A percentile compares a stretch with the other conserved stretches of the same genome.
Conservation (phyloP, 2,113 vertebrate species). For the Genyomyrus donnyi region DNA sequence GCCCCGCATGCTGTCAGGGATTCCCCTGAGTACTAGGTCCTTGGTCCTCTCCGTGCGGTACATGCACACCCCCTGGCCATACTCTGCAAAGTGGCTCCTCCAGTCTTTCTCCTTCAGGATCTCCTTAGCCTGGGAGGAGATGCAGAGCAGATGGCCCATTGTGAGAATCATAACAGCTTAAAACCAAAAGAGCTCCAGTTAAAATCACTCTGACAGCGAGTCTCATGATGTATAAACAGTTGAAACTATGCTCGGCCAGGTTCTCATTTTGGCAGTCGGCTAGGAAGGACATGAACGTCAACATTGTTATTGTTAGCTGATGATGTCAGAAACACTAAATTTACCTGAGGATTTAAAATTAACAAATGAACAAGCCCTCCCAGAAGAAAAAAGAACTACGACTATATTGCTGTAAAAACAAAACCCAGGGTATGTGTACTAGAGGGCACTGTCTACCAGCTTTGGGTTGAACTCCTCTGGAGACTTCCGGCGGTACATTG, state of each 20-base stretch:
- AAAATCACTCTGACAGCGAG: neutral
- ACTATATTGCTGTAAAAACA: neutral
- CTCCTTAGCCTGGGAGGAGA: slow-evolving; percentile 78
- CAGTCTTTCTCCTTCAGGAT: slow-evolving; percentile 94
- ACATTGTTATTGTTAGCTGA: neutral
- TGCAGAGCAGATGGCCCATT: neutral
- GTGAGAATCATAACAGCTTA: neutral
- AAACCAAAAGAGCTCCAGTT: neutral
- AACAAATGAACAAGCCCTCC: neutral
- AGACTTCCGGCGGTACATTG: slow-evolving; percentile 88
- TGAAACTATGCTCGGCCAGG: neutral
- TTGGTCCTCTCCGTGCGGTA: slow-evolving; percentile 93
- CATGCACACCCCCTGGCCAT: slow-evolving; percentile 92
- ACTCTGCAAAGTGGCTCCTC: slow-evolving; percentile 92
- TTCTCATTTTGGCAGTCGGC: neutral
- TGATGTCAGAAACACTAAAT: neutral
- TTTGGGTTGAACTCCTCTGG: slow-evolving; percentile 96
- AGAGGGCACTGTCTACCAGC: slow-evolving; percentile 57
- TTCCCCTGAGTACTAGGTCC: slow-evolving; percentile 88
- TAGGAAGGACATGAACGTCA: neutral
- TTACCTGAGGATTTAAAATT: neutral
- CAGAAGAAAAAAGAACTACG: neutral
- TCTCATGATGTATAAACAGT: neutral
- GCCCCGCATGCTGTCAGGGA: slow-evolving; percentile 91
- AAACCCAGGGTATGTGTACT: neutral